A percentile compares a stretch with the other conserved stretches of the same genome.
Conservation (phyloP, 2,888 invertebrate species). For the Elysia crispata region DNA sequence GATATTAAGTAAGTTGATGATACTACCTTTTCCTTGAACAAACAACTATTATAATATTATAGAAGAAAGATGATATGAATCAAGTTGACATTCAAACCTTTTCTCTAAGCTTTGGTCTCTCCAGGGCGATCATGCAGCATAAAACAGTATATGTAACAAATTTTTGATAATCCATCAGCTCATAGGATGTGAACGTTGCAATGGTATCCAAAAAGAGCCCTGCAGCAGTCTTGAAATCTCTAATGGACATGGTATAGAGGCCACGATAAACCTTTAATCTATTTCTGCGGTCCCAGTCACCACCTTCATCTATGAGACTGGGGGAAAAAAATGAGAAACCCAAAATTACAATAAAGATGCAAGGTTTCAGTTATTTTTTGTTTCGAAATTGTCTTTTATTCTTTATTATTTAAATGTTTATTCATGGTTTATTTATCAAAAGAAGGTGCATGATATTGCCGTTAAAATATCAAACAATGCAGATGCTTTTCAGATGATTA, state of each 20-base stretch:
- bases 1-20: too few relatives aligned
- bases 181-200: slow-evolving; percentile 99
- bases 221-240: slow-evolving; percentile 96
- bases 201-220: slow-evolving; percentile 97
- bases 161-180: slow-evolving; percentile 97
- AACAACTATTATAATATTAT: too few relatives aligned
- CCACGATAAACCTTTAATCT: slow-evolving; percentile 93
- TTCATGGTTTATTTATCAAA: too few relatives aligned
- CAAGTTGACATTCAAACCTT: too few relatives aligned
- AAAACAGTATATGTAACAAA: slow-evolving; percentile 89
- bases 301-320: slow-evolving; percentile 93
- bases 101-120: slow-evolving; percentile 87
- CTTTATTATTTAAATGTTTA: too few relatives aligned
- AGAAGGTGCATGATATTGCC: too few relatives aligned
- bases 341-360: neutral
- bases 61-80: too few relatives aligned
- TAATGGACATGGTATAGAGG: slow-evolving; percentile 95
- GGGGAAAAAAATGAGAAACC: slow-evolving; percentile 44
- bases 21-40: too few relatives aligned
- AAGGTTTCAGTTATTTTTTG: neutral
- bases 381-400: neutral
- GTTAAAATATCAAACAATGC: too few relatives aligned
- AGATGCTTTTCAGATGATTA: too few relatives aligned
- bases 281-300: slow-evolving; percentile 99
- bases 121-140: slow-evolving; percentile 88